These are phyloP conservation scores for Therioaphis trifolii DNA, from an alignment of 2,888 invertebrate genomes.

Conservation along the genomic window DNA sequence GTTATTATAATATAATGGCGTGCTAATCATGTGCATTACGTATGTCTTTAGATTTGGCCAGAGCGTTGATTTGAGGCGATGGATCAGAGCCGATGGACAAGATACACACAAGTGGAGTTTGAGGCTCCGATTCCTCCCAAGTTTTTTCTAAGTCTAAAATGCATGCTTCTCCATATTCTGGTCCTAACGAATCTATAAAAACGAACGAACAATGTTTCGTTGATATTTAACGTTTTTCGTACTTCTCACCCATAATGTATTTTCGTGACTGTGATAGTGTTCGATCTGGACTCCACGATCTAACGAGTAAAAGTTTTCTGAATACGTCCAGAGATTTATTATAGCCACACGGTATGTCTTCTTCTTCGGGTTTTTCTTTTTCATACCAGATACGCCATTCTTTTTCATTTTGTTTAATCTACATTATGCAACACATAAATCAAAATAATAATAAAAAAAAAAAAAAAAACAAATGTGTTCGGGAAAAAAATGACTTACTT, in stretches of 20 bases:
- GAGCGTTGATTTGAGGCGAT: slow-evolving; percentile 87
- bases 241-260: slow-evolving; percentile 79
- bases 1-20: neutral
- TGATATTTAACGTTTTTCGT: neutral
- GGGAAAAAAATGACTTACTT: slow-evolving; percentile 71
- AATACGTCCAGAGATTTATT: slow-evolving; percentile 88
- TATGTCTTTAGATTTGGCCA: slow-evolving; percentile 88
- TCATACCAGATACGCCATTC: slow-evolving; percentile 94
- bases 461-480: slow-evolving; percentile 26
- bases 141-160: slow-evolving; percentile 91
- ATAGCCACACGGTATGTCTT: slow-evolving; percentile 88
- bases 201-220: neutral
- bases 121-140: slow-evolving; percentile 88
- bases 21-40: slow-evolving; percentile 71
- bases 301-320: slow-evolving; percentile 83
- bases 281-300: slow-evolving; percentile 95
- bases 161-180: slow-evolving; percentile 89
- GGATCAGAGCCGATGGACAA: slow-evolving; percentile 96
- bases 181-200: slow-evolving; percentile 81
- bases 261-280: slow-evolving; percentile 92
- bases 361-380: slow-evolving; percentile 91
- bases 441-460: slow-evolving; percentile 10
- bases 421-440: neutral
- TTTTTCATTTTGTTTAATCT: slow-evolving; percentile 85
- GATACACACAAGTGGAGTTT: slow-evolving; percentile 90